These are phyloP conservation scores for Donacobius atricapilla DNA, from an alignment of 2,113 vertebrate genomes.

Conservation along the genomic window DNA sequence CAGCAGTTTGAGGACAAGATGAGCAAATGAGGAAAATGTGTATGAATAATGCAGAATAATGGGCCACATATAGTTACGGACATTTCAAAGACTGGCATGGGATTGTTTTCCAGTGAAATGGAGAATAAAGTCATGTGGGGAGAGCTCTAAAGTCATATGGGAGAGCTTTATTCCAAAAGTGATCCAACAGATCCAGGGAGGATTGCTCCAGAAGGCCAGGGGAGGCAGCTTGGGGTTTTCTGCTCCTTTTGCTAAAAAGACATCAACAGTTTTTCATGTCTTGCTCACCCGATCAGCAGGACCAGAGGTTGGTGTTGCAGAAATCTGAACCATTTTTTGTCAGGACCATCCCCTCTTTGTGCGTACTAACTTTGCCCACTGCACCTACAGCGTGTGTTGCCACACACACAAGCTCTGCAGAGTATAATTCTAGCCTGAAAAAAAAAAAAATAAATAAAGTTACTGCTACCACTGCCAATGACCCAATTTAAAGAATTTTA, in stretches of 20 bases:
- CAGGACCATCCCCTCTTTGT: accelerated
- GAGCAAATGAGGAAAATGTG: background rate
- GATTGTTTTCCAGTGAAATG: background rate
- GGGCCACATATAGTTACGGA: accelerated
- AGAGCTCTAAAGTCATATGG: background rate
- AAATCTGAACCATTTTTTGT: background rate
- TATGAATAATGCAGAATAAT: background rate
- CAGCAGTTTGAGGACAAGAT: background rate
- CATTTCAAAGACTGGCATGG: background rate
- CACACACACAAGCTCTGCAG: too few species aligned
- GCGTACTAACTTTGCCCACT: accelerated
- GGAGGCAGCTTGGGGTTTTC: background rate
- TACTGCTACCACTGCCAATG: too few species aligned
- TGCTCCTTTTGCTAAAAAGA: background rate
- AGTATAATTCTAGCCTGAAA: background rate
- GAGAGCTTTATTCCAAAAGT: background rate
- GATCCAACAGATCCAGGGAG: background rate
- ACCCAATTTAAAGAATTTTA: background rate
- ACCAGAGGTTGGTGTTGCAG: background rate
- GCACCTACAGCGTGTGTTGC: accelerated
- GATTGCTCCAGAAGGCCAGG: background rate
- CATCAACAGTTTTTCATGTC: background rate
- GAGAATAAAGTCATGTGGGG: background rate
- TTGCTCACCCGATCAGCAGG: background rate
- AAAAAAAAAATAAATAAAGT: too few species aligned